A percentile compares a stretch with the other conserved stretches of the same genome.
phyloP scores from a whole-genome alignment of 2,888 invertebrate species.

The Busseola fusca region DNA sequence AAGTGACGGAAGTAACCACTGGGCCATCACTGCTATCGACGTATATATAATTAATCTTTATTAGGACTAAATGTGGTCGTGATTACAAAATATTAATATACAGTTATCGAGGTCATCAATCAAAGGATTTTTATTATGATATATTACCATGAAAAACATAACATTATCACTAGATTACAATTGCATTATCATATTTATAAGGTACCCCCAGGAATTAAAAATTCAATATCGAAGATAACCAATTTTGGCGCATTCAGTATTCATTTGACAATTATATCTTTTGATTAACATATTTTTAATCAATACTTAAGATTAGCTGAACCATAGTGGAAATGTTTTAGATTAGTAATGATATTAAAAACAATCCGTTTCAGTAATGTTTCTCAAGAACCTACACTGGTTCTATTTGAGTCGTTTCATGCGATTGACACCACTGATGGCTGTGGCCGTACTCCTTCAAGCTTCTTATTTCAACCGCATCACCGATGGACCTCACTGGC shows the following conservation, averaged over 20 bases:
- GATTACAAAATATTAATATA: neutral
- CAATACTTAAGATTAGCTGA: neutral
- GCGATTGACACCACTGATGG: conserved; percentile 75
- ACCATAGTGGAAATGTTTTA: neutral
- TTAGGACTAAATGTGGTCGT: neutral
- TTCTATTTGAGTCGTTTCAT: conserved; percentile 77
- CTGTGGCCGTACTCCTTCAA: conserved; percentile 71
- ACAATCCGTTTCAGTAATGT: conserved; percentile 40
- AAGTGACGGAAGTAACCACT: too few species aligned
- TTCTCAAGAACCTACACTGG: conserved; percentile 66
- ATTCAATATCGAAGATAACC: neutral
- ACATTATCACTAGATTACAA: neutral
- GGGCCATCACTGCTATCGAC: too few species aligned
- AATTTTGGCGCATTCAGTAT: neutral
- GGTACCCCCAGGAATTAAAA: neutral
- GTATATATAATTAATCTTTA: neutral
- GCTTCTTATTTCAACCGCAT: conserved; percentile 73
- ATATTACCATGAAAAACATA: neutral
- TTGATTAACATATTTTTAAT: neutral
- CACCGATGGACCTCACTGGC: conserved; percentile 77
- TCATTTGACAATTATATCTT: neutral
- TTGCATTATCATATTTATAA: conserved; percentile 2
- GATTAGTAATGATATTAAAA: too few species aligned
- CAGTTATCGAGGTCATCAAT: conserved; percentile 9
- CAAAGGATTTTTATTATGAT: neutral